phyloP scores from a whole-genome alignment of 2,797 vertebrate genomes.

The Cyprinella venusta region DNA sequence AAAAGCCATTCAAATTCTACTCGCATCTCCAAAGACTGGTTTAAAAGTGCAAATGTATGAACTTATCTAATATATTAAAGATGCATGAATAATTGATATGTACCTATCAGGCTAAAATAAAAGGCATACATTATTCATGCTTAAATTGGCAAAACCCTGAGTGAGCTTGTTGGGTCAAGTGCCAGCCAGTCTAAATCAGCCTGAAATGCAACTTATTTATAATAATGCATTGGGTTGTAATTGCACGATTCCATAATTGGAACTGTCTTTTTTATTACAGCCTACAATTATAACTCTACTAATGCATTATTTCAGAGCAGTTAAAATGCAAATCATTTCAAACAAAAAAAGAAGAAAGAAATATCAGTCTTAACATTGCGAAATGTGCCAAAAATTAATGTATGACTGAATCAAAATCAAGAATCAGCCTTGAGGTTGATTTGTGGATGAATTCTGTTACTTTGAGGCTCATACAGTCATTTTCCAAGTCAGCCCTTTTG shows the following conservation, averaged over 20 bases:
- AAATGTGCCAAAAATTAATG: neutral
- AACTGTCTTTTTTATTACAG: neutral
- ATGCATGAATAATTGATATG: slow-evolving; percentile 43
- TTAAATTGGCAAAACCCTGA: slow-evolving; percentile 36
- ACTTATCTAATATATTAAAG: slow-evolving; percentile 30
- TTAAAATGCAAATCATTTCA: neutral
- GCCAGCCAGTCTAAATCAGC: slow-evolving; percentile 17
- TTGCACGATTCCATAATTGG: neutral
- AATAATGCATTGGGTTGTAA: slow-evolving; percentile 9
- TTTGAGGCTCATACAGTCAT: neutral
- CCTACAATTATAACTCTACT: neutral
- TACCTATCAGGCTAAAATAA: slow-evolving; percentile 36
- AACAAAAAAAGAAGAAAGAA: neutral
- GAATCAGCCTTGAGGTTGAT: neutral
- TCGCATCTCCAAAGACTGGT: neutral
- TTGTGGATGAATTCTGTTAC: slow-evolving; percentile 19
- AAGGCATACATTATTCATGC: slow-evolving; percentile 46
- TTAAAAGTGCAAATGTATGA: slow-evolving; percentile 37
- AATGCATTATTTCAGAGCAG: neutral
- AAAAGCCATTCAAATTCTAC: slow-evolving; percentile 9
- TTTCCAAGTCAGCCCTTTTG: slow-evolving; percentile 16
- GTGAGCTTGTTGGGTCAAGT: slow-evolving; percentile 17
- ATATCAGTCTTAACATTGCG: neutral
- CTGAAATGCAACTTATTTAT: neutral
- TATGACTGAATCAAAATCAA: neutral